These are phyloP conservation scores for Centroberyx gerrardi DNA, from an alignment of 2,797 vertebrate genomes.

Conservation along the genomic window DNA sequence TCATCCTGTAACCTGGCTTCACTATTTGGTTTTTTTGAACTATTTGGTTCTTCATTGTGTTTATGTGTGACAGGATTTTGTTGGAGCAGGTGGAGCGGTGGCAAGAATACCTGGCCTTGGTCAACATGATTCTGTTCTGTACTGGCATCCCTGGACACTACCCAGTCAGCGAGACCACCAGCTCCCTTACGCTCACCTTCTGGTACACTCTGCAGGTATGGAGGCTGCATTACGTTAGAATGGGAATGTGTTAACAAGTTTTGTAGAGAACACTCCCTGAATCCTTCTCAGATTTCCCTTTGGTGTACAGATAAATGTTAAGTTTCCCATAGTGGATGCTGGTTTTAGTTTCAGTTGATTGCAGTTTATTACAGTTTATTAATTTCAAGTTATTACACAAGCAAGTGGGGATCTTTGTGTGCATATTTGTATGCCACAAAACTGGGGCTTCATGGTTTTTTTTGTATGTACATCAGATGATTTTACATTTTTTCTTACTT, in stretches of 20 bases:
- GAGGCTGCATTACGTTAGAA: not conserved
- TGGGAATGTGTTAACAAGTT: not conserved
- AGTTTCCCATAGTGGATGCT: not conserved
- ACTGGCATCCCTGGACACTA: slow-evolving; percentile 97
- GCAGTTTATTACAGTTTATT: too few relatives aligned
- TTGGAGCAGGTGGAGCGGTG: slow-evolving; percentile 96
- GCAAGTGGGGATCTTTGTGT: too few relatives aligned
- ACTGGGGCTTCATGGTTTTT: too few relatives aligned
- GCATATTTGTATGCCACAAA: not conserved
- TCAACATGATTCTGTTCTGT: slow-evolving; percentile 99
- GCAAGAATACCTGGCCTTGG: slow-evolving; percentile 95
- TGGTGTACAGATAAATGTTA: not conserved
- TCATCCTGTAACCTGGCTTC: not conserved
- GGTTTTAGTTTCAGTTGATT: not conserved
- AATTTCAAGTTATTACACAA: too few relatives aligned
- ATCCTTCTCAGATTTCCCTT: not conserved
- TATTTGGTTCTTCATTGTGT: slow-evolving; percentile 20
- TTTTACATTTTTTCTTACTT: not conserved
- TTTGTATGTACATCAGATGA: too few relatives aligned
- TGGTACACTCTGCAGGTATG: slow-evolving; percentile 97
- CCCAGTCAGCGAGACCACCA: slow-evolving; percentile 96
- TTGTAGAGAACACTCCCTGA: not conserved
- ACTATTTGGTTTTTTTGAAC: not conserved
- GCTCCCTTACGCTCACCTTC: slow-evolving; percentile 97
- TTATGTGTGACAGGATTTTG: slow-evolving; percentile 87